These are phyloP conservation scores for Misgurnus mizolepis DNA, from an alignment of 2,113 vertebrate species.

Conservation along the genomic window DNA sequence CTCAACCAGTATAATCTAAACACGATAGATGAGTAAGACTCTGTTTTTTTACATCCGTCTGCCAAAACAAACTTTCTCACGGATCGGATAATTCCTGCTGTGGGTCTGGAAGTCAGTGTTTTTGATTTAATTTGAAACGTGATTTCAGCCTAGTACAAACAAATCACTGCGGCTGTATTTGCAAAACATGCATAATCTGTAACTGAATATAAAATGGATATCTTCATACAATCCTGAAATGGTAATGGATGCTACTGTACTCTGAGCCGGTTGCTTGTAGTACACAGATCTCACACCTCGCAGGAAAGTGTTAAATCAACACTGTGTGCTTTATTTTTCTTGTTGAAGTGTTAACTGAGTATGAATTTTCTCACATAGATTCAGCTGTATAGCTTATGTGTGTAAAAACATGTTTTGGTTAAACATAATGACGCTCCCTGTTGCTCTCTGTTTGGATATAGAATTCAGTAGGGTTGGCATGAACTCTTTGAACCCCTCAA, in stretches of 20 bases:
- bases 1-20: conserved; percentile 41
- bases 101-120: neutral
- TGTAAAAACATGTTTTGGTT: conserved; percentile 1
- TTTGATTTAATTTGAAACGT: neutral
- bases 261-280: neutral
- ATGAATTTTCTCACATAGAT: conserved; percentile 28
- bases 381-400: neutral
- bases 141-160: conserved; percentile 13
- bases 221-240: conserved; percentile 7
- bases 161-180: neutral
- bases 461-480: no score
- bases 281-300: neutral
- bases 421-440: neutral
- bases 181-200: no score
- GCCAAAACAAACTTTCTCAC: conserved; percentile 39
- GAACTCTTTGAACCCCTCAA: no score
- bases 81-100: neutral
- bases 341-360: conserved; percentile 13
- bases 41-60: neutral
- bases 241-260: neutral
- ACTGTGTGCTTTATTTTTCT: conserved; percentile 9
- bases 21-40: conserved; percentile 27
- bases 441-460: neutral
- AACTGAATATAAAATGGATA: neutral
- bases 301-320: conserved; percentile 10